Evolutionary conservation across 2,113 vertebrate species (phyloP).

Genomic region (Apeltes quadracus): DNA sequence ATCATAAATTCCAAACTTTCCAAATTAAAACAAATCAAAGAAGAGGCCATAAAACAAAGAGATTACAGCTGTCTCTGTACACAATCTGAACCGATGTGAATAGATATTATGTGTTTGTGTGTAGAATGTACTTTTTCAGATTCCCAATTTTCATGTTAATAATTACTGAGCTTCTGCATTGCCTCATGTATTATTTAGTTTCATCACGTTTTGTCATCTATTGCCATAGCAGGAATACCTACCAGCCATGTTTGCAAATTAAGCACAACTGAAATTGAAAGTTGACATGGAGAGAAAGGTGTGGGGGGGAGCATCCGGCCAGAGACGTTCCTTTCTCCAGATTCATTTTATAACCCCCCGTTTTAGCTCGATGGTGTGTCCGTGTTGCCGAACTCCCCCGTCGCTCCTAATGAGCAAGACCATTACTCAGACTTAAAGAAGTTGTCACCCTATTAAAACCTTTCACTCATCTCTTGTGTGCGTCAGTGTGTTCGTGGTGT

Average conservation of each 20-base stretch:
- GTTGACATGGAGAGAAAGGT: not conserved
- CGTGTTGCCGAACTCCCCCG: conserved; percentile 15
- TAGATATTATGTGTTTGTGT: not conserved
- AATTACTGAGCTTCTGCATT: not conserved
- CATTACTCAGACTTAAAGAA: conserved; percentile 67
- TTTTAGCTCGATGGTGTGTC: conserved; percentile 34
- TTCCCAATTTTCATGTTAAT: not conserved
- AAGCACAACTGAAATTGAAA: conserved; percentile 6
- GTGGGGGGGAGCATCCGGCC: too few species aligned
- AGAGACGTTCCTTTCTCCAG: conserved; percentile 1
- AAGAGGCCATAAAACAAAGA: not conserved
- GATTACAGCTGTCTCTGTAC: not conserved
- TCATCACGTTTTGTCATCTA: not conserved
- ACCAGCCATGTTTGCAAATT: not conserved
- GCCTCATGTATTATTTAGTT: not conserved
- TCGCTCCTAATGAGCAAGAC: conserved; percentile 55
- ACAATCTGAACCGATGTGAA: not conserved
- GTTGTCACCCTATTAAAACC: conserved; percentile 43
- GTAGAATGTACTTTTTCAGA: not conserved
- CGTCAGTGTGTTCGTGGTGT: not conserved
- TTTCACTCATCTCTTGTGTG: conserved; percentile 35
- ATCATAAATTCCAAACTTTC: conserved; percentile 14
- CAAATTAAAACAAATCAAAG: conserved; percentile 1
- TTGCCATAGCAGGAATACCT: conserved; percentile 2
- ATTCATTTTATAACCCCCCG: conserved; percentile 31